Base-by-base conservation (phyloP, 2,797 vertebrate species). In the Telmatherina bonti region DNA sequence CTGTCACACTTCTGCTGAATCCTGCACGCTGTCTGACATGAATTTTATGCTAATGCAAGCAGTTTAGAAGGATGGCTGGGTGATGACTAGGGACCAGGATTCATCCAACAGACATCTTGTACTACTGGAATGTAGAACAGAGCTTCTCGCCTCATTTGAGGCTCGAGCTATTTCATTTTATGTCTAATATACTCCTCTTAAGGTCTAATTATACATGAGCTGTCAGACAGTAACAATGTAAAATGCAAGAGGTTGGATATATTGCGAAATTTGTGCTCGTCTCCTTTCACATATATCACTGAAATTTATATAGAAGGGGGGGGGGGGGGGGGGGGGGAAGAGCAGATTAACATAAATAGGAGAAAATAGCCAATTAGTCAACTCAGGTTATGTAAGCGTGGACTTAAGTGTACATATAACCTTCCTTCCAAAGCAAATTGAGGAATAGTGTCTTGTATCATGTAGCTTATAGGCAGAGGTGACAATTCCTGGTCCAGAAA, bases 41-140 rank as follows among this genome's bases (percentile, higher is more conserved):
- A 91, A 69, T 86, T 90, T 91, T 91, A 89, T 92, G 91, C 85
- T 67, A 89, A 90, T 88, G 81, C 70, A 62, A 72, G 88, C 88
- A 84, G 79, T 87, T 87, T 54, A 60, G 52, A 65, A 61, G 66
- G 62, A 35, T 62, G 71, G 71, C 38, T 62, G 56, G 72, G 41
- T 10, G 35, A 71, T 81, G 84, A 85, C 83, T 72, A 73, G 87
- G 71, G 76, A 76, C 67, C 27, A 22, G 53, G 73, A 79, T 56
- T 90, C 66, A 65, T 83, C 84, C 57, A 62, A 22, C 82, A 84
- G 72, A 89, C 78, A 51, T 78, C 79, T 80, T 84, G 86, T 84
- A 70, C 45, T 47, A 60, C 69, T 85, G 57, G 67, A 76, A 65
- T 88, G 89, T 88, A 80, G 80, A 86, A 86, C 87, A 79, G 77